A percentile compares a stretch with the other conserved stretches of the same genome.
These are phyloP conservation scores for Carpatolechia fugitivella DNA, from an alignment of 2,888 invertebrate genomes.

Conservation along the genomic window DNA sequence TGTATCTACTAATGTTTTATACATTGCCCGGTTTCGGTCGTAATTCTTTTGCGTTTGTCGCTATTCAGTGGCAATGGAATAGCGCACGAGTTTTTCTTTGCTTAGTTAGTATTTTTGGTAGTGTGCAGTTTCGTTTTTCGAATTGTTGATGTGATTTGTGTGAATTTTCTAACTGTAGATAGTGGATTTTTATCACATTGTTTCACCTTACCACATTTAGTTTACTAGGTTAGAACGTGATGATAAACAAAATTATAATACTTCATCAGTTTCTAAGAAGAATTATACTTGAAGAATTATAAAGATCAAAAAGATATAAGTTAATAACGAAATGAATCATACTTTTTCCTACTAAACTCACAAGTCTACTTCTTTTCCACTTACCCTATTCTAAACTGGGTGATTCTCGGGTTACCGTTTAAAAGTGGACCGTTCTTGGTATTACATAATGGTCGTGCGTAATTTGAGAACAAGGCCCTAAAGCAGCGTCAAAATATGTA, in stretches of 20 bases:
- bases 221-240: no score
- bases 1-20: conserved; percentile 75
- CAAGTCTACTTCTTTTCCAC: conserved; percentile 5
- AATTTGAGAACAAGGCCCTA: conserved; percentile 76
- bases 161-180: not conserved
- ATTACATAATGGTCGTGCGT: conserved; percentile 72
- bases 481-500: conserved; percentile 79
- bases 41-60: conserved; percentile 37
- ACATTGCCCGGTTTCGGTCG: conserved; percentile 53
- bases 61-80: conserved; percentile 47
- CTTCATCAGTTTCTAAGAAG: not conserved
- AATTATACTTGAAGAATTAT: not conserved
- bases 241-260: no score
- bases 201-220: no score
- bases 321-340: conserved; percentile 10
- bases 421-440: conserved; percentile 64
- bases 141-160: conserved; percentile 39
- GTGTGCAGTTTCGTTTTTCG: conserved; percentile 49
- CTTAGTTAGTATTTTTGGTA: conserved; percentile 51
- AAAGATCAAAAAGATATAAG: not conserved
- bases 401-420: conserved; percentile 28
- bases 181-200: not conserved
- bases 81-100: conserved; percentile 45
- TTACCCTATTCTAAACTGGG: conserved; percentile 13
- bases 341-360: conserved; percentile 9